Percentiles rank a stretch among this genome's conserved stretches.
phyloP scores from a whole-genome alignment of 2,113 vertebrate species.

The Bolborhynchus lineola region DNA sequence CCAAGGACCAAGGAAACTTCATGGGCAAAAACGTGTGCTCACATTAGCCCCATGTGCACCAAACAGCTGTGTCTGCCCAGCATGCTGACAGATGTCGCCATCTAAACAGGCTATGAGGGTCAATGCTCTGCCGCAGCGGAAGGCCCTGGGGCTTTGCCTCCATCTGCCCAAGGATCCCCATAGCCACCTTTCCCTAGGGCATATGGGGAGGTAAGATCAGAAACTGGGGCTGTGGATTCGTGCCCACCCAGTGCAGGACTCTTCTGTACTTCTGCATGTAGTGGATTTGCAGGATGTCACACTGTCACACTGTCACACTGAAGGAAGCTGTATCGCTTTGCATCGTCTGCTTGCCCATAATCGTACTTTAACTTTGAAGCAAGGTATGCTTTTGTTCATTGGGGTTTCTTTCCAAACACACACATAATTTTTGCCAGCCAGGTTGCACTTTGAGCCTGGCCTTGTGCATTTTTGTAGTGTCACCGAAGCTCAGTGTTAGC shows the following conservation, averaged over 20 bases:
- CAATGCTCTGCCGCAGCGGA: accelerated
- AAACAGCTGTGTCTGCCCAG: neutral
- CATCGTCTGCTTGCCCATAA: neutral
- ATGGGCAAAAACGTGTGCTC: neutral
- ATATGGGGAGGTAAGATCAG: neutral
- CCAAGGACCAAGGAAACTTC: neutral
- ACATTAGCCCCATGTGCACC: neutral
- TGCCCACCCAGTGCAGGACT: neutral
- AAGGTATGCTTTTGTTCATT: neutral
- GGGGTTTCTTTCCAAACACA: neutral
- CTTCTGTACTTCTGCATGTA: neutral
- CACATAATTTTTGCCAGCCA: neutral
- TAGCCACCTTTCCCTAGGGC: neutral
- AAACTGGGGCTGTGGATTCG: neutral
- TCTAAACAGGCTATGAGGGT: neutral
- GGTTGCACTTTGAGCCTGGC: neutral
- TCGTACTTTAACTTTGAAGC: neutral
- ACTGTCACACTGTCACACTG: no score
- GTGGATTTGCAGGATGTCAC: neutral
- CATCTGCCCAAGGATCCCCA: accelerated
- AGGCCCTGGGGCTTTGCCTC: accelerated
- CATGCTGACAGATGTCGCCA: accelerated
- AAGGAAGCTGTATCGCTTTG: neutral
- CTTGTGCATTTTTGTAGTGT: neutral
- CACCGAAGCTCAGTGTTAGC: neutral